Conservation (phyloP, 2,113 vertebrate species). For the Austrofundulus limnaeus region DNA sequence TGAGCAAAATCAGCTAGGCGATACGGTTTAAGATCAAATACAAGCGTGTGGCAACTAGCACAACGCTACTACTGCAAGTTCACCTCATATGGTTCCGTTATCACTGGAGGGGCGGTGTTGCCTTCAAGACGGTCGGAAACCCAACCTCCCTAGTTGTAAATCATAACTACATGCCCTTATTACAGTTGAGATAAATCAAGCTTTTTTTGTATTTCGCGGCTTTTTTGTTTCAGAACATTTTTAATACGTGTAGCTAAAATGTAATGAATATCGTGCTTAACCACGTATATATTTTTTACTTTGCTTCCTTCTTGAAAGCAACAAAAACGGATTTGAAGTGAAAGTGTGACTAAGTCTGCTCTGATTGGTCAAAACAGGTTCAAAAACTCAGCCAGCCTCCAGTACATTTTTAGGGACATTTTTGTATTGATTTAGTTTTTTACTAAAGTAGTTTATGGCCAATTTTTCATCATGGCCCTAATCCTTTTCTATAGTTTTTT, state of each 20-base stretch:
- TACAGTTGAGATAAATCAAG: not conserved
- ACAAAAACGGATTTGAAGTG: not conserved
- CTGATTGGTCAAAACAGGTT: conserved; percentile 28
- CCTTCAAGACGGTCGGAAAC: conserved; percentile 40
- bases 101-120: conserved; percentile 41
- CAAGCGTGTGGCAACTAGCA: conserved; percentile 26
- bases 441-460: no score
- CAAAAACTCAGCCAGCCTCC: not conserved
- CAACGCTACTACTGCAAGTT: conserved; percentile 39
- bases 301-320: no score
- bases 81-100: conserved; percentile 71
- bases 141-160: fast-evolving
- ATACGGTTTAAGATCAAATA: not conserved
- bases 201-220: not conserved
- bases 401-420: no score
- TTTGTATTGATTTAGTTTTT: no score
- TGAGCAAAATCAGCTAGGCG: not conserved
- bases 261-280: no score
- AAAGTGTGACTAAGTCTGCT: not conserved
- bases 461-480: no score
- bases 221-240: not conserved
- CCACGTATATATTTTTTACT: no score
- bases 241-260: no score
- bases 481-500: no score
- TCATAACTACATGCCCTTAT: fast-evolving